A percentile compares a stretch with the other conserved stretches of the same genome.
These are phyloP conservation scores for Allobates femoralis DNA, from an alignment of 2,797 vertebrate species.

Conservation along the genomic window DNA sequence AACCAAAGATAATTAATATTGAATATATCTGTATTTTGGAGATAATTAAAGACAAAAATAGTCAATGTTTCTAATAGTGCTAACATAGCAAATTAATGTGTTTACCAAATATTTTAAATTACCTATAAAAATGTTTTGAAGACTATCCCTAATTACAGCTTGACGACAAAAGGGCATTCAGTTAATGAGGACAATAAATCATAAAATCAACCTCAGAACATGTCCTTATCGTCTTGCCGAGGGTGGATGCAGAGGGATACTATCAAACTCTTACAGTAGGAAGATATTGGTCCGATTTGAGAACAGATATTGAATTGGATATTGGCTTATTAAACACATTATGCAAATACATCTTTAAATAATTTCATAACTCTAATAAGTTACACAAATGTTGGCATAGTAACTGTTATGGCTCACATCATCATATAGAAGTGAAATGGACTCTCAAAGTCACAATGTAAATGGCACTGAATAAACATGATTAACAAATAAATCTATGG, in stretches of 20 bases:
- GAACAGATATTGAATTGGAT: neutral
- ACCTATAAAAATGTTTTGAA: neutral
- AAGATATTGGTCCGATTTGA: neutral
- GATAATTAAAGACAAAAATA: too few species aligned
- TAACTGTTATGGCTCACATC: too few species aligned
- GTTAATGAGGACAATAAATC: neutral
- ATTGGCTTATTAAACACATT: neutral
- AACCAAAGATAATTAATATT: too few species aligned
- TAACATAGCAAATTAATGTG: neutral
- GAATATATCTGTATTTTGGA: too few species aligned
- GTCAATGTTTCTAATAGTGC: too few species aligned
- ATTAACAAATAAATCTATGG: too few species aligned
- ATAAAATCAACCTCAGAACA: neutral
- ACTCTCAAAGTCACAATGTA: too few species aligned
- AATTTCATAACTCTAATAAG: neutral
- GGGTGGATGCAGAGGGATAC: neutral
- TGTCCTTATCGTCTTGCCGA: neutral
- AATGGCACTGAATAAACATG: too few species aligned
- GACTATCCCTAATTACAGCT: neutral
- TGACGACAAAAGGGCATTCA: neutral
- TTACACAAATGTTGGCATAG: neutral
- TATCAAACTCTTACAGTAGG: neutral
- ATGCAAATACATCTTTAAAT: neutral
- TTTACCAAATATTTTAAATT: neutral
- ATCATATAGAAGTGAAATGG: too few species aligned